A percentile compares a stretch with the other conserved stretches of the same genome.
Evolutionary conservation across 2,797 vertebrate genomes (phyloP).

Genomic region (Sebastes flavidus): DNA sequence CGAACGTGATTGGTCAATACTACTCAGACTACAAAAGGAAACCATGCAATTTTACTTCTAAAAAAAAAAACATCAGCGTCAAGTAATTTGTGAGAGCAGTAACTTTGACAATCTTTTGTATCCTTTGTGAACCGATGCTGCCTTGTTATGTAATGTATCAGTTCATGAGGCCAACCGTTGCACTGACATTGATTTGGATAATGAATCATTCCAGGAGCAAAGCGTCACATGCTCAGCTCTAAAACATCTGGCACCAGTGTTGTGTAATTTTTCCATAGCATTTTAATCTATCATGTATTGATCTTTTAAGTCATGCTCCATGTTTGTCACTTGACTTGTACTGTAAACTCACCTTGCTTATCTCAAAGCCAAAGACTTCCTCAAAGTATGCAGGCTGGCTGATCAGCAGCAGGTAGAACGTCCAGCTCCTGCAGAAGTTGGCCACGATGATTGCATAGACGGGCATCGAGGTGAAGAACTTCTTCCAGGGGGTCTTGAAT

Average conservation of each 20-base stretch:
- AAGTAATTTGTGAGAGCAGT: not conserved
- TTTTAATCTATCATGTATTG: not conserved
- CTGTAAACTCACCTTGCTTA: constrained; percentile 86
- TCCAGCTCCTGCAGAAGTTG: constrained; percentile 97
- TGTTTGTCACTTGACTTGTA: not conserved
- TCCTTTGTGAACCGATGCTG: not conserved
- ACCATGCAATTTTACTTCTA: not conserved
- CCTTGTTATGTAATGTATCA: not conserved
- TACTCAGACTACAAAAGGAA: too few species aligned
- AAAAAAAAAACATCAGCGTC: not conserved
- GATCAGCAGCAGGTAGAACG: constrained; percentile 93
- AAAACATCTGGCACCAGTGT: not conserved
- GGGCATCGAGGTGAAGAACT: constrained; percentile 95
- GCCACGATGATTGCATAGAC: constrained; percentile 96
- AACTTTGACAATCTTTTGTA: not conserved
- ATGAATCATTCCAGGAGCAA: constrained; percentile 14
- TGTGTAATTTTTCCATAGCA: not conserved
- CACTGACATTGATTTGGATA: constrained; percentile 15
- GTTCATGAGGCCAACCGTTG: not conserved
- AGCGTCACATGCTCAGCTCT: not conserved
- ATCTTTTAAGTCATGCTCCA: not conserved
- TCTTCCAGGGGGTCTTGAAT: constrained; percentile 90
- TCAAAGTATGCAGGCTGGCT: constrained; percentile 95
- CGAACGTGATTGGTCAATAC: too few species aligned
- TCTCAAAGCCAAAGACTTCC: constrained; percentile 94